Evolutionary conservation across 2,113 vertebrate species (phyloP).

Genomic region (Esox niger): DNA sequence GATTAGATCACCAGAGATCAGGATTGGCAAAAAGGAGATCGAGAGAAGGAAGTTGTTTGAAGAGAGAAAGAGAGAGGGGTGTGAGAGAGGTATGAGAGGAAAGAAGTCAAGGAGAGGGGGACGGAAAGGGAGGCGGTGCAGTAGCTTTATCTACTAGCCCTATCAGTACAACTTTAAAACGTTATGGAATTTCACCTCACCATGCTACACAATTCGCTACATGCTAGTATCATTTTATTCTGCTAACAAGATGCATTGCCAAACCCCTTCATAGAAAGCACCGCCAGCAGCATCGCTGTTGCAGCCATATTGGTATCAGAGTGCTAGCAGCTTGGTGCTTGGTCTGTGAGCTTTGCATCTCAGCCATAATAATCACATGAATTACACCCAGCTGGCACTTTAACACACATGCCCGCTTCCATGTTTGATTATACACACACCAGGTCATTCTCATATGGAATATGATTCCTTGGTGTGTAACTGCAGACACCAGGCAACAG

Average conservation of each 20-base stretch:
- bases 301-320: constrained; percentile 38
- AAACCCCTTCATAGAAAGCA: constrained; percentile 6
- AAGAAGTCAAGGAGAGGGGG: too few species aligned
- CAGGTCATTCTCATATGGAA: too few species aligned
- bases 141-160: too few species aligned
- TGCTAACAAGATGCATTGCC: not conserved
- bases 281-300: not conserved
- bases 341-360: constrained; percentile 27
- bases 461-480: too few species aligned
- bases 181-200: not conserved
- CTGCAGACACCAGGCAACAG: too few species aligned
- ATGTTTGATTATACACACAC: constrained; percentile 41
- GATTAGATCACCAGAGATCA: not conserved
- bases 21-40: not conserved
- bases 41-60: too few species aligned
- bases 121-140: too few species aligned
- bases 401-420: constrained; percentile 36
- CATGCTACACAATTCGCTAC: not conserved
- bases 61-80: too few species aligned
- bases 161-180: too few species aligned
- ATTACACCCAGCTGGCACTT: constrained; percentile 54
- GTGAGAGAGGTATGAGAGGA: too few species aligned
- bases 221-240: not conserved
- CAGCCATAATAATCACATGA: constrained; percentile 53
- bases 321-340: constrained; percentile 19